phyloP scores from a whole-genome alignment of 2,888 invertebrate genomes.

The Diarsia dahlii region DNA sequence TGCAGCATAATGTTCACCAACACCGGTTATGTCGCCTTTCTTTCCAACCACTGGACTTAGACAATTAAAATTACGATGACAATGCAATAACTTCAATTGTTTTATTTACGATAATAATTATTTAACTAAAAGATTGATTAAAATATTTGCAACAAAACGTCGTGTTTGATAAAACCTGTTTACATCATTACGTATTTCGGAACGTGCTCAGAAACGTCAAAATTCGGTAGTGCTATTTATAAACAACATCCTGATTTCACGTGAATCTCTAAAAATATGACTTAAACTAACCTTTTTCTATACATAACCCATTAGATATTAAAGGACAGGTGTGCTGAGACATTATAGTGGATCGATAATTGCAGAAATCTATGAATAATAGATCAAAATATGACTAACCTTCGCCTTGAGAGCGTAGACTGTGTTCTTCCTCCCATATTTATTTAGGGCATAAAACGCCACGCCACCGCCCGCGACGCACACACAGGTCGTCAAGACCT shows the following conservation, averaged over 20 bases:
- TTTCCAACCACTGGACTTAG: too few species aligned
- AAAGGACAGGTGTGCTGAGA: background rate
- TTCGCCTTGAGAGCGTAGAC: conserved; percentile 89
- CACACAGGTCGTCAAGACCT: conserved; percentile 83
- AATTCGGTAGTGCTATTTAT: conserved; percentile 76
- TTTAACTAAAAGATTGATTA: background rate
- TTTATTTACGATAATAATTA: background rate
- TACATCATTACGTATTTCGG: conserved; percentile 51
- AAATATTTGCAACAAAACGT: conserved; percentile 16
- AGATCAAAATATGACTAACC: conserved; percentile 76
- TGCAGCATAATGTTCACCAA: background rate
- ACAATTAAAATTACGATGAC: background rate
- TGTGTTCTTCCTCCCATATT: conserved; percentile 79
- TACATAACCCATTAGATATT: background rate
- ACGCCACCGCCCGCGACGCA: conserved; percentile 85
- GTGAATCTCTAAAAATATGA: conserved; percentile 69
- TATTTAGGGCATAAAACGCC: conserved; percentile 82
- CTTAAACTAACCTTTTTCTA: conserved; percentile 61
- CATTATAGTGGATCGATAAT: conserved; percentile 17
- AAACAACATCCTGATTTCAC: conserved; percentile 75
- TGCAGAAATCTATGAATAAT: conserved; percentile 47
- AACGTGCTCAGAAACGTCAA: conserved; percentile 74
- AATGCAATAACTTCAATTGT: background rate
- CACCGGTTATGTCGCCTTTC: background rate
- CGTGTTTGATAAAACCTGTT: conserved; percentile 4